These are phyloP conservation scores for Pantherophis guttatus DNA, from an alignment of 2,113 vertebrate species.

Conservation along the genomic window DNA sequence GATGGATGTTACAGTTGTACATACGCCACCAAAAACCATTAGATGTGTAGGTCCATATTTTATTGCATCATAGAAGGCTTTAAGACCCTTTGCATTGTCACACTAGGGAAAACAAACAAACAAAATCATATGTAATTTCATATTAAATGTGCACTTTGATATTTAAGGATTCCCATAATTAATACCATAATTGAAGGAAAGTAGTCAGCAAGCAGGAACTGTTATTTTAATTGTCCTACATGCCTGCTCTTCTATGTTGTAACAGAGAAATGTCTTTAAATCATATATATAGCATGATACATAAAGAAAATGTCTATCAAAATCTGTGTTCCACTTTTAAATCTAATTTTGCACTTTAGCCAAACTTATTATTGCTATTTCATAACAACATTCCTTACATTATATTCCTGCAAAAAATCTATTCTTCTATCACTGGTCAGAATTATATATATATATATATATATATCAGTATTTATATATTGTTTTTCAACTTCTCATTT, in stretches of 20 bases:
- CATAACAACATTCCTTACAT: background rate
- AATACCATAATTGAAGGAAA: background rate
- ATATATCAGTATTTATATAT: background rate
- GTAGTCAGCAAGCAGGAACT: background rate
- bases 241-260: background rate
- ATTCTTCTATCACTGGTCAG: background rate
- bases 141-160: background rate
- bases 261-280: background rate
- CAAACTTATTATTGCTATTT: background rate
- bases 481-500: background rate
- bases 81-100: conserved; percentile 96
- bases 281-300: background rate
- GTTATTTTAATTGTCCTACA: background rate
- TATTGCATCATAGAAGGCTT: conserved; percentile 99
- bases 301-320: background rate
- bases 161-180: background rate
- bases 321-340: background rate
- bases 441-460: too few species aligned
- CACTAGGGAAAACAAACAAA: conserved; percentile 73
- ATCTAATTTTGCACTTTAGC: background rate
- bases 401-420: background rate
- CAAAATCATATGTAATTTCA: background rate
- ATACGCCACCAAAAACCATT: conserved; percentile 99
- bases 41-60: conserved; percentile 97
- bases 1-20: conserved; percentile 96